Percentiles rank a stretch among this genome's conserved stretches.
phyloP scores from a whole-genome alignment of 2,113 vertebrate genomes.

The Chauna torquata region DNA sequence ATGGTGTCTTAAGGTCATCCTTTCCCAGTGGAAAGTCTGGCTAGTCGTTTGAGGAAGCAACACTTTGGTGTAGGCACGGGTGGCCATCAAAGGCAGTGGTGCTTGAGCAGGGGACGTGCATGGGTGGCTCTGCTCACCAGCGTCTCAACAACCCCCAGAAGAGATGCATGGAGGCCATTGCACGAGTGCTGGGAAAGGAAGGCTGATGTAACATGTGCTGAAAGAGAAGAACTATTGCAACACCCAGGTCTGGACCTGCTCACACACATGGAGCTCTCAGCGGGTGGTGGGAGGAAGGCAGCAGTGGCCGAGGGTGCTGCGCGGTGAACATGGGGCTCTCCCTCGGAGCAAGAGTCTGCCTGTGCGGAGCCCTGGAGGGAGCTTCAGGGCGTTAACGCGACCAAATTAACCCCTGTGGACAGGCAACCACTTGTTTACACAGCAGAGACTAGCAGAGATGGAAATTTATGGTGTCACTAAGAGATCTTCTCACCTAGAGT shows the following conservation, averaged over 20 bases:
- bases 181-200: background rate
- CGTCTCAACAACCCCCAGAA: background rate
- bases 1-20: background rate
- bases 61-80: background rate
- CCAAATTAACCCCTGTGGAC: constrained; percentile 77
- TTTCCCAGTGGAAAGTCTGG: background rate
- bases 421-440: constrained; percentile 75
- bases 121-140: background rate
- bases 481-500: constrained; percentile 69
- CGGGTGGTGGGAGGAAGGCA: background rate
- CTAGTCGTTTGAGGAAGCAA: background rate
- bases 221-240: background rate
- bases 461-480: constrained; percentile 75
- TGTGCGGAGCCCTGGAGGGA: constrained; percentile 22
- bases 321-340: background rate
- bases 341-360: background rate
- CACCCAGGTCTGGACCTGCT: background rate
- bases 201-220: background rate
- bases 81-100: background rate
- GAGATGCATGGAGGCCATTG: no score
- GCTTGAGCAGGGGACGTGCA: background rate
- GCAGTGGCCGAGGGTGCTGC: background rate
- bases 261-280: background rate
- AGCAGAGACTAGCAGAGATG: constrained; percentile 68
- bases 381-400: constrained; percentile 13